Evolutionary conservation across 92 coral and sea anemone genomes (phyloP), one percentile per base, ranked within the genome.

Genomic region (Zoanthus gigantus): DNA sequence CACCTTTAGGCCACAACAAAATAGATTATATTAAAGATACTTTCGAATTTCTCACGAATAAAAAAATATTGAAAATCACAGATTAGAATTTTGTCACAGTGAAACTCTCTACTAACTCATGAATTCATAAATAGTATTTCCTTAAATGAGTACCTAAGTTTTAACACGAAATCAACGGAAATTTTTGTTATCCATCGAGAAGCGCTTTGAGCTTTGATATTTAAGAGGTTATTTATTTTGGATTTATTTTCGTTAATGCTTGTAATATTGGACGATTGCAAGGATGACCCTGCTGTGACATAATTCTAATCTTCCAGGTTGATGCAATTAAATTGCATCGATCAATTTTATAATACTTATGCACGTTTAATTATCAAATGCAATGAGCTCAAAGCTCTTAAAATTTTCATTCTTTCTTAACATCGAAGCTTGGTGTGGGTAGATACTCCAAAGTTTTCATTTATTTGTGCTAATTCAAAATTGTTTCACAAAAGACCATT

Each of bases 391-490:
- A 16, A 63, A 63, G 69, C 69, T 63, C 30, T 17, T 6, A 7
- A 23, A 16, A 63, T 1, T 63, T 50, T 50, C 54, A 63, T 63
- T 63, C 69, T 63, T 10, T 63, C 9, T n/a, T 63, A 17, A 63
- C 23, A 17, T 63, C 28, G 69, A 63, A 63, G 69, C 28, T 63
- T 63, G 69, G 29, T n/a, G 69, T 63, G 69, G 69, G 69, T 63
- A 63, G 9, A n/a, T 7, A 63, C n/a, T 14, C 10, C 69, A 6
- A 63, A 63, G 2, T 63, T 28, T 30, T 28, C 69, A 30, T 63
- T 17, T 6, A 17, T 63, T 5, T 63, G 69, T 23, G 6, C 3
- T 63, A 63, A 3, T 17, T 5, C 12, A 2, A 17, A 17, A 6
- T 17, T 4, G 8, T n/a, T 6, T 37, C 42, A 37, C 42, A 37